Percentiles rank a stretch among this genome's conserved stretches.
Conservation (phyloP, 2,888 invertebrate species). For the Dysmachus trigonus region DNA sequence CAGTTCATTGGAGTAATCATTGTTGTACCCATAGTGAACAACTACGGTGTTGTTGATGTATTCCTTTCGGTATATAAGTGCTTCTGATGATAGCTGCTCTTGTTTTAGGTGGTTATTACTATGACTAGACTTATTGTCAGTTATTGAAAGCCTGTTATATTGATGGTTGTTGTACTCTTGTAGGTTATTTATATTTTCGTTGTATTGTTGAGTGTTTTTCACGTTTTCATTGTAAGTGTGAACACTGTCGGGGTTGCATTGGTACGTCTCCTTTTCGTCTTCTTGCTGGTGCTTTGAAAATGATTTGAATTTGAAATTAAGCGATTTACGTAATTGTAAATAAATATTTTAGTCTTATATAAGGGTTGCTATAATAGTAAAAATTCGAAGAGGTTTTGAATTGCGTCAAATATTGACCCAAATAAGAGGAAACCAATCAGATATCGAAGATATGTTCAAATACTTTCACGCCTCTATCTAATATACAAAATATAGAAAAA, state of each 20-base stretch:
- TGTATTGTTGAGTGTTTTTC: conserved; percentile 28
- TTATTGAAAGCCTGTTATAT: conserved; percentile 45
- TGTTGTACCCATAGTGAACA: conserved; percentile 46
- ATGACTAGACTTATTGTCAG: conserved; percentile 3
- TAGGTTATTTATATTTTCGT: conserved; percentile 37
- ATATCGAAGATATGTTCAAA: too few relatives aligned
- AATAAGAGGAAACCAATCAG: too few relatives aligned
- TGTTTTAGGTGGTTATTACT: conserved; percentile 13
- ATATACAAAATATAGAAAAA: too few relatives aligned
- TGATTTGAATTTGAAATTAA: not conserved
- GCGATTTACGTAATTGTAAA: too few relatives aligned
- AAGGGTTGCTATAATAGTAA: too few relatives aligned
- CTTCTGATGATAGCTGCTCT: conserved; percentile 31
- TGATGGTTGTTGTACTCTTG: conserved; percentile 48
- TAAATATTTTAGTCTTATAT: too few relatives aligned
- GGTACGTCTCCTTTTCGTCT: not conserved
- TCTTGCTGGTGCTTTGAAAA: conserved; percentile 3
- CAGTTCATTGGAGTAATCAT: conserved; percentile 38
- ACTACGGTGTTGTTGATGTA: conserved; percentile 47
- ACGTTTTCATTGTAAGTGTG: conserved; percentile 42
- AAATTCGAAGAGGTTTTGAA: too few relatives aligned
- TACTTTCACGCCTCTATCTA: too few relatives aligned
- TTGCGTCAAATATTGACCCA: too few relatives aligned
- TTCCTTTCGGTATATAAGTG: conserved; percentile 45
- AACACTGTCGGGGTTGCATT: conserved; percentile 4